Evolutionary conservation across 2,113 vertebrate species (phyloP).

Genomic region (Nettapus auritus): DNA sequence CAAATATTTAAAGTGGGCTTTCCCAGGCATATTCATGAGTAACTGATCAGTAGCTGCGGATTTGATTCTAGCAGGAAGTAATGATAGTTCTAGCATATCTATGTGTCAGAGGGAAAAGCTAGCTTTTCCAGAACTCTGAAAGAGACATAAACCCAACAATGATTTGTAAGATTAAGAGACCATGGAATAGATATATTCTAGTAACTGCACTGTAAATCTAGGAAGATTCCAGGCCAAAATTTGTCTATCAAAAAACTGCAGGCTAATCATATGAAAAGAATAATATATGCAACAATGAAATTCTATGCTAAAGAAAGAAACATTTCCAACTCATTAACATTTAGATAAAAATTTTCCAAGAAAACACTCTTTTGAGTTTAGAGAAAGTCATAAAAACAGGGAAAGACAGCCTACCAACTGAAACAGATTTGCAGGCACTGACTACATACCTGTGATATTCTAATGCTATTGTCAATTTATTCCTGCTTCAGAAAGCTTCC

Average conservation of each 20-base stretch:
- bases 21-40: accelerated
- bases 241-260: neutral
- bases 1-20: neutral
- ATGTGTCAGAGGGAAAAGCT: neutral
- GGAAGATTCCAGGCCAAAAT: neutral
- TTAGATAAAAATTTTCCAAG: neutral
- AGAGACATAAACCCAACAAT: neutral
- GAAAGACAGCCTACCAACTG: neutral
- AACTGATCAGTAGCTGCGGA: neutral
- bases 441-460: neutral
- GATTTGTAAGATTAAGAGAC: neutral
- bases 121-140: neutral
- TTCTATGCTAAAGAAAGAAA: neutral
- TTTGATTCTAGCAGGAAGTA: neutral
- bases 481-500: neutral
- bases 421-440: neutral
- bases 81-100: neutral
- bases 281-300: neutral
- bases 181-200: neutral
- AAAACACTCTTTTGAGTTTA: neutral
- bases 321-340: neutral
- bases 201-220: neutral
- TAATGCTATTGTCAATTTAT: neutral
- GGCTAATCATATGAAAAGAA: neutral
- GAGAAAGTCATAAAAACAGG: neutral